Evolutionary conservation across 53 echinoderm and acorn worm species (phyloP), one percentile per base, ranked within the genome.

Genomic region (Stichopus horrens): DNA sequence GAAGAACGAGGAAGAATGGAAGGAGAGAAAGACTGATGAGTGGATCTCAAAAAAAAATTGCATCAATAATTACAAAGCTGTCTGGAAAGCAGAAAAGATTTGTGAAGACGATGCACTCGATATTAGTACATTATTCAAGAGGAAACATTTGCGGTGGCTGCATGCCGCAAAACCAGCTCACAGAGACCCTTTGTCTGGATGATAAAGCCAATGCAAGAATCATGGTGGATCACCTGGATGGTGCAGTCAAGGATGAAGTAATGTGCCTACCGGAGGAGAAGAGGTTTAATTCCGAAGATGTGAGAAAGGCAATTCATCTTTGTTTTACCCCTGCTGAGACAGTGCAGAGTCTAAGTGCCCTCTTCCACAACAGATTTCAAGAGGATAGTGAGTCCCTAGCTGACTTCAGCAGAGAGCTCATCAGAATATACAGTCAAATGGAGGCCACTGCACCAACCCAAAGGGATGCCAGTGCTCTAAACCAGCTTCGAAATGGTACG

Each of bases 191-290:
- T 5, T 52, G 83, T 9, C 68, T 89, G 6, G 23, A 23, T 13
- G 89, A 66, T 8, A 74, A 7, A 7, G 73, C 81, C 5, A 71
- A 83, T 74, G 11, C 73, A 13, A 20, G 57, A 54, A 74, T 74
- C 53, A 58, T 83, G 5, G 52, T 83, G 37, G 83, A 89, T 55
- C 83, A 89, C 9, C 68, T 89, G 55, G 83, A 18, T 8, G 89
- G 83, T 14, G 83, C 58, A 52, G 89, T 74, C 7, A 82, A 89
- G 22, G 83, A 89, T 58, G 89, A 83, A 54, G 23, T 83, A 22
- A 8, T 22, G 22, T 89, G 89, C 57, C 57, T 55, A 8, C 82
- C 73, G 56, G 56, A 16, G 1, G 57, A 19, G 53, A 10, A 89
- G n/a, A 21, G 80, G 71, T n/a, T 14, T 19, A 10, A 54, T 74